Conservation (phyloP, 2,113 vertebrate species). For the Lichenostomus cassidix region DNA sequence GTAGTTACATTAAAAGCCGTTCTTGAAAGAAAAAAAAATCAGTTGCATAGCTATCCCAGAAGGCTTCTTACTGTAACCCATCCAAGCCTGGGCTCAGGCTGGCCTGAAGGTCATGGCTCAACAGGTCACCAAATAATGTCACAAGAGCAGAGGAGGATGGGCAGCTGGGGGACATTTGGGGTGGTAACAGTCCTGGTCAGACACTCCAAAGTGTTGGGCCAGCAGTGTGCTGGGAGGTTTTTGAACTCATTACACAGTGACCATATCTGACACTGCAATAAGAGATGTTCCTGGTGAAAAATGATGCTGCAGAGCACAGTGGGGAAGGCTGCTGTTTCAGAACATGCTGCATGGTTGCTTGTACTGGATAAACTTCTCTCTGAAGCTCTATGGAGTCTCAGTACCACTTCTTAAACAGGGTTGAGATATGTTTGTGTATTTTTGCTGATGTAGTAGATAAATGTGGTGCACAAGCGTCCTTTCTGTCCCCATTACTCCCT, state of each 20-base stretch:
- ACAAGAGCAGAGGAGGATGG: not conserved
- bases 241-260: fast-evolving
- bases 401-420: not conserved
- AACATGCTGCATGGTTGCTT: not conserved
- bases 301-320: not conserved
- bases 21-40: not conserved
- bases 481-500: not conserved
- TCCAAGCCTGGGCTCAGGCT: not conserved
- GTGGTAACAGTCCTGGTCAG: fast-evolving
- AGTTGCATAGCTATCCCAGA: not conserved
- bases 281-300: not conserved
- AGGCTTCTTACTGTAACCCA: not conserved
- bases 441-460: not conserved
- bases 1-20: not conserved
- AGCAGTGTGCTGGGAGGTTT: not conserved
- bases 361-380: not conserved
- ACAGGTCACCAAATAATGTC: fast-evolving
- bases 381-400: not conserved
- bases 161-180: fast-evolving
- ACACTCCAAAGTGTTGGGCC: fast-evolving
- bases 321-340: fast-evolving
- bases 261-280: not conserved
- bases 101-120: not conserved
- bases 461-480: not conserved
- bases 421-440: not conserved